phyloP scores from a whole-genome alignment of 2,797 vertebrate species.

The Pterois miles region DNA sequence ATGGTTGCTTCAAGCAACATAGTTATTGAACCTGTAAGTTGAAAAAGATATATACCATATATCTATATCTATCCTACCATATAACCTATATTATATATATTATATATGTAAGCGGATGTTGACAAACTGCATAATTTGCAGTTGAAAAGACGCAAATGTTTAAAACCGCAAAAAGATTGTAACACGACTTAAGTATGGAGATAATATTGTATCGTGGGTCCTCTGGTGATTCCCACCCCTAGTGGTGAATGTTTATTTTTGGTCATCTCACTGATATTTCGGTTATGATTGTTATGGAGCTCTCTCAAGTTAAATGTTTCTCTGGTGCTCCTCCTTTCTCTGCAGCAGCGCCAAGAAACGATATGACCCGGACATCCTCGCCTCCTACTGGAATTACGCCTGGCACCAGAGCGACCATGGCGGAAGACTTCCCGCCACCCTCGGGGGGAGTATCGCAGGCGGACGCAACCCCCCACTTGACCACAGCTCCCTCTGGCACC shows the following conservation, averaged over 20 bases:
- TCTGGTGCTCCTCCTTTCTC: not conserved
- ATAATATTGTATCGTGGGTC: no score
- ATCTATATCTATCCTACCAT: no score
- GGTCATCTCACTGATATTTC: not conserved
- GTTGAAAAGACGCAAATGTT: no score
- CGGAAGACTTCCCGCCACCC: conserved; percentile 37
- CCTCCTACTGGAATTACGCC: conserved; percentile 26
- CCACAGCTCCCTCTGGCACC: conserved; percentile 57
- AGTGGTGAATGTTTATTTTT: not conserved
- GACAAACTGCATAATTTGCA: no score
- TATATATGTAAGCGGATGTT: no score
- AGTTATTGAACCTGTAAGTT: not conserved
- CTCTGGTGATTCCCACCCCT: not conserved
- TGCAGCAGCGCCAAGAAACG: conserved; percentile 56
- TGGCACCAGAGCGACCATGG: conserved; percentile 18
- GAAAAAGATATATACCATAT: no score
- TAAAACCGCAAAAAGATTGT: no score
- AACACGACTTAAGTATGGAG: no score
- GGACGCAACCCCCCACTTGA: conserved; percentile 60
- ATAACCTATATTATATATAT: no score
- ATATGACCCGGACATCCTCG: conserved; percentile 30
- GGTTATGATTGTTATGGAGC: not conserved
- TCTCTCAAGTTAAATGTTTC: not conserved
- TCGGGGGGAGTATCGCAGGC: conserved; percentile 70
- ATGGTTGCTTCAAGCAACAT: not conserved